These are phyloP conservation scores for Dicyrtomina minuta DNA, from an alignment of 2,888 invertebrate species.

Conservation along the genomic window DNA sequence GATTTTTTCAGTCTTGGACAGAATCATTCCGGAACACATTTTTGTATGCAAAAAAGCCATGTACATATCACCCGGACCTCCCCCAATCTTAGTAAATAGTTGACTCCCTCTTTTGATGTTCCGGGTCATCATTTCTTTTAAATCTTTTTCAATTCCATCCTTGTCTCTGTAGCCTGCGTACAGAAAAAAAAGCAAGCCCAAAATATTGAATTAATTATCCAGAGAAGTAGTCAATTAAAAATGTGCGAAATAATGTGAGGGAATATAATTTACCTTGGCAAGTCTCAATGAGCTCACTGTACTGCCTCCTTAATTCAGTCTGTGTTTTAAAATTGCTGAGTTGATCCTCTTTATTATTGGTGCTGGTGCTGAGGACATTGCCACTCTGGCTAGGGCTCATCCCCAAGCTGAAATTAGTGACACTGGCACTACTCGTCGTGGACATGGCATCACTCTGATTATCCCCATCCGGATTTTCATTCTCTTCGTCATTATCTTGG, in stretches of 20 bases:
- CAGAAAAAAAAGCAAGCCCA: not conserved
- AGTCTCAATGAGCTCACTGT: conserved; percentile 36
- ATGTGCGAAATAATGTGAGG: not conserved
- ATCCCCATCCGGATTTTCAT: no score
- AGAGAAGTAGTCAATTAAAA: no score
- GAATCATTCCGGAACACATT: conserved; percentile 37
- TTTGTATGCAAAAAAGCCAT: conserved; percentile 40
- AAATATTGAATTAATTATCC: not conserved
- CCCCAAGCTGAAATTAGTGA: no score
- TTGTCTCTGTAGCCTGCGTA: conserved; percentile 29
- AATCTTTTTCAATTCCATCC: conserved; percentile 32
- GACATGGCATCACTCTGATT: no score
- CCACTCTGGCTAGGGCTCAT: no score
- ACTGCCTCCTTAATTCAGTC: conserved; percentile 25
- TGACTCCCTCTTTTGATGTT: conserved; percentile 32
- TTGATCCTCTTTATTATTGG: no score
- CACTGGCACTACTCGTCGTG: no score
- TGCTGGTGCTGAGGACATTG: no score
- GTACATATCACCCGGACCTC: conserved; percentile 41
- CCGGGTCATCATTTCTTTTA: conserved; percentile 29
- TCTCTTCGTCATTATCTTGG: no score
- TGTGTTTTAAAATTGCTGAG: not conserved
- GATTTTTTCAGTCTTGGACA: conserved; percentile 38
- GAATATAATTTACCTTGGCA: conserved; percentile 35
- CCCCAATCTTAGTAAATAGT: conserved; percentile 24